These are phyloP conservation scores for Onychostoma macrolepis DNA, from an alignment of 2,113 vertebrate species.

Conservation along the genomic window DNA sequence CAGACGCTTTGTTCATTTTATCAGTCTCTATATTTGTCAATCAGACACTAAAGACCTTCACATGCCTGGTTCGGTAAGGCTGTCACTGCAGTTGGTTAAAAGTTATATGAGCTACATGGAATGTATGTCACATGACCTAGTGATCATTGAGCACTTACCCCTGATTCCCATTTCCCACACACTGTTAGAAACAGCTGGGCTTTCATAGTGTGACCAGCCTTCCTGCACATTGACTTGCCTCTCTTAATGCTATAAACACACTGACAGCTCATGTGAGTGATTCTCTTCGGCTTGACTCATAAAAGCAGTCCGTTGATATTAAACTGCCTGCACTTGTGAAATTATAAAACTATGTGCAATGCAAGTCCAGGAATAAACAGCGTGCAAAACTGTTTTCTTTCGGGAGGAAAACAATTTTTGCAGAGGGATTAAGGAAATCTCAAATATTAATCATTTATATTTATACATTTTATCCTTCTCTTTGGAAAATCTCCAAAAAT, in stretches of 20 bases:
- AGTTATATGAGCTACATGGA: neutral
- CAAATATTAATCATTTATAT: neutral
- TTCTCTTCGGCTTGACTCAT: neutral
- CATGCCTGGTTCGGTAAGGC: neutral
- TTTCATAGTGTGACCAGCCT: neutral
- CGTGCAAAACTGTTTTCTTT: neutral
- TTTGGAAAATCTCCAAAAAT: neutral
- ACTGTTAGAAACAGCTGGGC: conserved; percentile 12
- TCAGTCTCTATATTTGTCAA: neutral
- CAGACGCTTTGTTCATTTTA: neutral
- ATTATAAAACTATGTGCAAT: neutral
- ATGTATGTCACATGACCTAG: neutral
- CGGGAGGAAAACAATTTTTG: neutral
- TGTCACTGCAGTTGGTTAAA: neutral
- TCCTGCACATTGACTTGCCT: neutral
- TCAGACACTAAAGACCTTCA: conserved; percentile 6
- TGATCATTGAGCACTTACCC: neutral
- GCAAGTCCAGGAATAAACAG: neutral
- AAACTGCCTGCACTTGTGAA: conserved; percentile 9
- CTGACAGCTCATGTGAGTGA: conserved; percentile 9
- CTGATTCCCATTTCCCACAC: conserved; percentile 6
- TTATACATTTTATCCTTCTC: neutral
- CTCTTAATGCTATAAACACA: conserved; percentile 13
- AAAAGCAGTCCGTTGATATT: conserved; percentile 9
- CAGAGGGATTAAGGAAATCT: neutral